Base-by-base conservation (phyloP, 2,888 invertebrate species). In the Linnaemya vulpina region DNA sequence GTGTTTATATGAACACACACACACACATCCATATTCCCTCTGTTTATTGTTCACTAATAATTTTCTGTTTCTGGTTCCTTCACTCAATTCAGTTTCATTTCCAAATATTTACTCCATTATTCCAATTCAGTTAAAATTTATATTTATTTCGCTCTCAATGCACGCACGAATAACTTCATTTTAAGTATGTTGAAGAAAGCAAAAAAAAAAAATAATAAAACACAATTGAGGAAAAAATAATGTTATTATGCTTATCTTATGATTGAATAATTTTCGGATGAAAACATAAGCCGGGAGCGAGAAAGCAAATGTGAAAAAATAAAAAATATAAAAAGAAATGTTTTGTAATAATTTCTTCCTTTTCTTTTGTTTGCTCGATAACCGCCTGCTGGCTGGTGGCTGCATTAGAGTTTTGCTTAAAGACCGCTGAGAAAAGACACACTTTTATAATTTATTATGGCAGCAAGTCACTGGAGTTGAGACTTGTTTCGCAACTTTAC, bases 41-140 rank as follows among this genome's bases (percentile, higher is more conserved):
- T 13, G n/a, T 17, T 22, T 38, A 63, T 67, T 11, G 13, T 22
- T 40, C 8, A 8, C 11, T 5, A 30, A 30, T 30, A 30, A 11
- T 40, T 58, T n/a, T 46, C 15, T 55, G 55, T 53, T 62, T 67
- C 40, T 74, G 58, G n/a, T 53, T 49, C 9, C 46, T 73, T 55
- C 38, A 68, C 30, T 58, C 51, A 67, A 75, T 81, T 75, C 51
- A n/a, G 17, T 62, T 71, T 76, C 46, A 43, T 81, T 75, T 75
- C 53, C 58, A 82, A 76, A 82, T 76, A 76, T 65, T 76, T 82
- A 70, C 70, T 70, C 70, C 70, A 70, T 82, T 82, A 82, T 76
- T 76, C 70, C 82, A 70, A 82, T 76, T 82, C 82, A 82, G 70
- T 82, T 71, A 49, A 82, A 82, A 58, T 76, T 38, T 73, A 65